These are phyloP conservation scores for Raja brachyura DNA, from an alignment of 2,113 vertebrate species.

Conservation along the genomic window DNA sequence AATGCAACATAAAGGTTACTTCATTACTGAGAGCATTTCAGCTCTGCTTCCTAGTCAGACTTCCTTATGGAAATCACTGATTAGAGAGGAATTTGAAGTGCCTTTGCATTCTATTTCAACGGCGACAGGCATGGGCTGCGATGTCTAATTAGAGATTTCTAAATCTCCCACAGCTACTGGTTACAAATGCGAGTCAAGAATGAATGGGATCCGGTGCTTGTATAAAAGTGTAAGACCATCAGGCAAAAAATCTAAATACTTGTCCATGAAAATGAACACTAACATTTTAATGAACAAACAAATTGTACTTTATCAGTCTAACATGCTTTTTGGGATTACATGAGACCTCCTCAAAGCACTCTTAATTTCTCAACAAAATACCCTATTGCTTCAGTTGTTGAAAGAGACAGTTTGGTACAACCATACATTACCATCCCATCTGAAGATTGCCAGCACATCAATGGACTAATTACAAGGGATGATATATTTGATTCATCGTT, in stretches of 20 bases:
- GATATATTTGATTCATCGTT: not conserved
- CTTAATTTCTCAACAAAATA: not conserved
- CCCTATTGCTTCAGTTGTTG: not conserved
- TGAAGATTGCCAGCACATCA: not conserved
- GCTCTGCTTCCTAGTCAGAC: not conserved
- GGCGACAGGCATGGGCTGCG: not conserved
- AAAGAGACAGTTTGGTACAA: not conserved
- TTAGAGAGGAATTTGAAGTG: not conserved
- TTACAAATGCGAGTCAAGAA: not conserved
- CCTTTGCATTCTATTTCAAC: constrained; percentile 20
- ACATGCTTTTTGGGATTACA: not conserved
- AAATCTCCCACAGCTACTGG: not conserved
- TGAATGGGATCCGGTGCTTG: not conserved
- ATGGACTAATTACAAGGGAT: not conserved
- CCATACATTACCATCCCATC: not conserved
- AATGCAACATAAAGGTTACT: not conserved
- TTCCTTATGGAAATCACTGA: not conserved
- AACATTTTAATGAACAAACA: constrained; percentile 28
- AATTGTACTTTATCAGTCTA: not conserved
- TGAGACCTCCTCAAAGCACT: not conserved
- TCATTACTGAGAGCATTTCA: constrained; percentile 4
- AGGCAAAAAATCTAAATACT: not conserved
- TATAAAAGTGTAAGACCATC: constrained; percentile 14
- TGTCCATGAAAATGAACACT: not conserved
- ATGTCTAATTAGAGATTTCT: constrained; percentile 3